Base-by-base conservation (phyloP, 92 coral and sea anemone genomes). In the Phenganax subtilis region DNA sequence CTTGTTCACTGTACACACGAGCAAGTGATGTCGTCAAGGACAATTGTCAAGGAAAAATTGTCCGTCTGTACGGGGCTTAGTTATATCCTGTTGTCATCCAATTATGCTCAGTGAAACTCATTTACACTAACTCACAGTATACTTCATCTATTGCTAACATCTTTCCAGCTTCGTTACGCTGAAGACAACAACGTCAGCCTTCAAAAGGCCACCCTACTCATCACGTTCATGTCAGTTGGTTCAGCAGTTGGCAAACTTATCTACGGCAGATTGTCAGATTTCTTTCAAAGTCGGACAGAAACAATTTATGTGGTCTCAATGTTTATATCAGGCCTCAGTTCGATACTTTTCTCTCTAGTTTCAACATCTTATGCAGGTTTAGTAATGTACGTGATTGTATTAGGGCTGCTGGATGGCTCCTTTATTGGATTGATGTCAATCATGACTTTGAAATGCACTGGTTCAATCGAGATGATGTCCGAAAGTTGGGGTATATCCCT, bases 401-500 rank as follows among this genome's bases (percentile, higher is more conserved):
- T 92, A 28, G 99, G 99, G 5, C n/a, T 96, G 51, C 75, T 92
- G 62, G 99, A 96, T 75, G 99, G 99, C 6, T 96, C 93, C 59
- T 90, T 90, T 44, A 92, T 92, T 51, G 99, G 99, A 8, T 89
- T 96, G 14, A 96, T 96, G 99, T 96, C 99, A 0, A 92, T 96
- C 76, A 97, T 96, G 71, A 90, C 99, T 44, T 92, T 96, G 70
- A 91, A 92, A 75, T 92, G 99, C 30, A 51, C 91, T 51, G 97
- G 90, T 51, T 79, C 83, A 11, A 87, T 75, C 67, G 87, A 92
- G 61, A 78, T 76, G 83, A 92, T 92, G 86, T 92, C 99, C 6
- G 90, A 88, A 27, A 93, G 97, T 72, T 96, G 99, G 99, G 99
- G 99, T 2, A 97, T 87, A 65, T 97, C 91, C 28, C 84, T 96